Conservation (phyloP, 2,888 invertebrate genomes). For the Petrolisthes manimaculis region DNA sequence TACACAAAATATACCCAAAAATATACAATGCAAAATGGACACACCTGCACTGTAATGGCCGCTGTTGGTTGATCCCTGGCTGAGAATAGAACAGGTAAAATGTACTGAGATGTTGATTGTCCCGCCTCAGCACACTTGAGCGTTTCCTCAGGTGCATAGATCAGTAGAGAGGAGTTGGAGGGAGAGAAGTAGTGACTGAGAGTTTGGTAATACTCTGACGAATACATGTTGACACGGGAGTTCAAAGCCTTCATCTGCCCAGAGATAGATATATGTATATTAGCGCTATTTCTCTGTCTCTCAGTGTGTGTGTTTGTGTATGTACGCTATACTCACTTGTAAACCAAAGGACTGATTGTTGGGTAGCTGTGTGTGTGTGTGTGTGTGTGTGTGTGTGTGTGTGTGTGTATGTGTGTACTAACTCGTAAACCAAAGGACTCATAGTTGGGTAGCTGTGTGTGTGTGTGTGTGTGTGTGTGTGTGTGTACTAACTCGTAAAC, state of each 20-base stretch:
- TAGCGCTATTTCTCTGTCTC: not conserved
- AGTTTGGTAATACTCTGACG: not conserved
- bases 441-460: not conserved
- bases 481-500: too few species aligned
- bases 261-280: not conserved
- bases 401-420: too few species aligned
- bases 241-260: conserved; percentile 3
- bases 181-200: not conserved
- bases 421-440: not conserved
- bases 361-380: not conserved
- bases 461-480: too few species aligned
- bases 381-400: not conserved
- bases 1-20: too few species aligned
- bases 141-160: not conserved
- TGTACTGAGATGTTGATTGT: not conserved
- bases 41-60: not conserved
- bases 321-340: not conserved
- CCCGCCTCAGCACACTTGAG: not conserved
- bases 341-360: not conserved
- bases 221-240: not conserved
- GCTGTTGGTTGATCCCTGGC: not conserved
- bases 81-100: not conserved
- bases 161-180: conserved; percentile 4
- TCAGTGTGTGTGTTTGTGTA: conserved; percentile 1
- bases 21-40: too few species aligned